Evolutionary conservation across 2,113 vertebrate species (phyloP).

Genomic region (Petaurus breviceps): DNA sequence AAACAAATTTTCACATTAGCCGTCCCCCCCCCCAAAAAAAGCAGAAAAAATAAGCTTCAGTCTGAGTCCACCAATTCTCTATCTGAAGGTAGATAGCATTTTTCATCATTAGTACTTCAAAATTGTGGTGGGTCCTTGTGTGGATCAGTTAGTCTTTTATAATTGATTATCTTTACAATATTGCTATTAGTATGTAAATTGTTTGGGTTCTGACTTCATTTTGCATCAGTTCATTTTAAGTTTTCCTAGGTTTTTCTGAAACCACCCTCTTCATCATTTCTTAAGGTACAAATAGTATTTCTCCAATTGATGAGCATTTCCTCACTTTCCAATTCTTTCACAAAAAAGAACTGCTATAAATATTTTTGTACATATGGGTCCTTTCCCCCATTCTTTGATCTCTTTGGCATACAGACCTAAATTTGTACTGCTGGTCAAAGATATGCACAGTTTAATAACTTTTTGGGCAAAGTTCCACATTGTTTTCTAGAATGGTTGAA

Average conservation of each 20-base stretch:
- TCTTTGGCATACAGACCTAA: not conserved
- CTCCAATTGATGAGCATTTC: not conserved
- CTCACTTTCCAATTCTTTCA: not conserved
- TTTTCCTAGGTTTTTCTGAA: not conserved
- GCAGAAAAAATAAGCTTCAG: not conserved
- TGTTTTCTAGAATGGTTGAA: not conserved
- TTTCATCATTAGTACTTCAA: not conserved
- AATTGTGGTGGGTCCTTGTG: not conserved
- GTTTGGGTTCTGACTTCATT: not conserved
- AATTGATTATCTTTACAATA: not conserved
- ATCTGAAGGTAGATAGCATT: not conserved
- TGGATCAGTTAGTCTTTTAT: not conserved
- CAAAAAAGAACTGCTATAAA: not conserved
- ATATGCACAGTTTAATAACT: not conserved
- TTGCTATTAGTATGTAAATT: not conserved
- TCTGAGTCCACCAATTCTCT: not conserved
- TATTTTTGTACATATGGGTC: not conserved
- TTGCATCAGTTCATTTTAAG: not conserved
- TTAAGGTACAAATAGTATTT: not conserved
- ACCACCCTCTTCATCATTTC: not conserved
- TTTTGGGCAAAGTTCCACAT: not conserved
- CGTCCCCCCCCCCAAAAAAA: not conserved
- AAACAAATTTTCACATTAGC: not conserved
- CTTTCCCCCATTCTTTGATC: not conserved
- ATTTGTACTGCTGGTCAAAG: not conserved